A percentile compares a stretch with the other conserved stretches of the same genome.
These are phyloP conservation scores for Solenopsis fugax DNA, from an alignment of 1,140 invertebrate species.

Conservation along the genomic window DNA sequence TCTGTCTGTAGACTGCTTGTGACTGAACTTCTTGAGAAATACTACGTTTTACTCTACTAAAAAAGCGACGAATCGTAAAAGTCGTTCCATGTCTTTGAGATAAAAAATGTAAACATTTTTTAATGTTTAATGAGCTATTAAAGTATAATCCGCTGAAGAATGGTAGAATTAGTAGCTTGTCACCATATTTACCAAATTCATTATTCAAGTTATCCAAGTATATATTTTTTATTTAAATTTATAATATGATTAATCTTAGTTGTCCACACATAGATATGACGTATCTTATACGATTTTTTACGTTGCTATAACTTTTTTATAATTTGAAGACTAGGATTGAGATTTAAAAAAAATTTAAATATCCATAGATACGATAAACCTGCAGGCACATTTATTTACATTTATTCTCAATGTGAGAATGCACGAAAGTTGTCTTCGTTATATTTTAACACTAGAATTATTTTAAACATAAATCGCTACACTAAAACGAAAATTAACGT, in stretches of 20 bases:
- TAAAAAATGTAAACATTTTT: conserved; percentile 33
- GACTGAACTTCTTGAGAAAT: neutral
- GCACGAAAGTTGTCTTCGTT: too few species aligned
- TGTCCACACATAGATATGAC: too few species aligned
- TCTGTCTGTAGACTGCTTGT: neutral
- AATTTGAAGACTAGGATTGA: too few species aligned
- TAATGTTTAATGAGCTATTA: neutral
- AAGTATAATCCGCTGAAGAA: neutral
- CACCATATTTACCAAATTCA: neutral
- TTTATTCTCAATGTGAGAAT: too few species aligned
- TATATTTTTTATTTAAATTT: neutral
- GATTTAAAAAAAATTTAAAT: too few species aligned
- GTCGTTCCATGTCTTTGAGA: neutral
- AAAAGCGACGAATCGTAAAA: neutral
- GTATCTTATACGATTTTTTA: too few species aligned
- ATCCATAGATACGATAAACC: too few species aligned
- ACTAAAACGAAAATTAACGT: too few species aligned
- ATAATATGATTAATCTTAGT: neutral
- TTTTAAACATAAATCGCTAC: too few species aligned
- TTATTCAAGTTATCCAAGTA: neutral
- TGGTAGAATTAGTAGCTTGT: neutral
- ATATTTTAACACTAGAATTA: too few species aligned
- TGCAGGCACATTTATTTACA: too few species aligned
- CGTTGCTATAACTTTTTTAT: too few species aligned
- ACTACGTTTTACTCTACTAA: neutral